Conservation (phyloP, 1,140 invertebrate genomes). For the Cydia amplana region DNA sequence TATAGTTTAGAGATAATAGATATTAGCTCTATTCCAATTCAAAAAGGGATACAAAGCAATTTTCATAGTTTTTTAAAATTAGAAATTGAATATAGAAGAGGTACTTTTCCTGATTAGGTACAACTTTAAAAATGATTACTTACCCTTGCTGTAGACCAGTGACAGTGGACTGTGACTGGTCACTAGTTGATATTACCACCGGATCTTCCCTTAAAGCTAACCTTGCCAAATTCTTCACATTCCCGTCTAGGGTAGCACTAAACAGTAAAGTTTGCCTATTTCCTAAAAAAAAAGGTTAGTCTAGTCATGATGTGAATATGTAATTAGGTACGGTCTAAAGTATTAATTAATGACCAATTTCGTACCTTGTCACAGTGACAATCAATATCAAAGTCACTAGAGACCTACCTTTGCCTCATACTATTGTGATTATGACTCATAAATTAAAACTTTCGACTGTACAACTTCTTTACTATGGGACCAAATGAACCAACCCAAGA, state of each 20-base stretch:
- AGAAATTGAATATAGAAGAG: too few relatives aligned
- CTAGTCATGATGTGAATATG: background rate
- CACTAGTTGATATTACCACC: slow-evolving; percentile 85
- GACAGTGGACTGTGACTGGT: slow-evolving; percentile 85
- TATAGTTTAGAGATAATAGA: too few relatives aligned
- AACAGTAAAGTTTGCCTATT: slow-evolving; percentile 91
- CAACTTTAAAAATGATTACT: slow-evolving; percentile 35
- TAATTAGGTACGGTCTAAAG: too few relatives aligned
- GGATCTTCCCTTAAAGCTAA: slow-evolving; percentile 87
- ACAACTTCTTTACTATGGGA: too few relatives aligned
- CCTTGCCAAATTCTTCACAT: slow-evolving; percentile 87
- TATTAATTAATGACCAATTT: too few relatives aligned
- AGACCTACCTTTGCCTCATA: too few relatives aligned
- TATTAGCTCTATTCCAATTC: too few relatives aligned
- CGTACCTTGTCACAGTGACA: too few relatives aligned
- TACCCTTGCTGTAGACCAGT: slow-evolving; percentile 88
- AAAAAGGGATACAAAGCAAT: background rate
- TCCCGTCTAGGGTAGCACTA: slow-evolving; percentile 89
- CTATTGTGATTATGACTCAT: too few relatives aligned
- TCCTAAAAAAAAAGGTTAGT: slow-evolving; percentile 52
- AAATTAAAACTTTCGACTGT: too few relatives aligned
- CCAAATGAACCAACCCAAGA: too few relatives aligned
- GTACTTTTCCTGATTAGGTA: background rate
- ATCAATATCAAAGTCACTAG: too few relatives aligned
- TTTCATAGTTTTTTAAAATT: slow-evolving; percentile 53